Conservation (phyloP, 2,797 vertebrate genomes). For the Peromyscus melanophrys region DNA sequence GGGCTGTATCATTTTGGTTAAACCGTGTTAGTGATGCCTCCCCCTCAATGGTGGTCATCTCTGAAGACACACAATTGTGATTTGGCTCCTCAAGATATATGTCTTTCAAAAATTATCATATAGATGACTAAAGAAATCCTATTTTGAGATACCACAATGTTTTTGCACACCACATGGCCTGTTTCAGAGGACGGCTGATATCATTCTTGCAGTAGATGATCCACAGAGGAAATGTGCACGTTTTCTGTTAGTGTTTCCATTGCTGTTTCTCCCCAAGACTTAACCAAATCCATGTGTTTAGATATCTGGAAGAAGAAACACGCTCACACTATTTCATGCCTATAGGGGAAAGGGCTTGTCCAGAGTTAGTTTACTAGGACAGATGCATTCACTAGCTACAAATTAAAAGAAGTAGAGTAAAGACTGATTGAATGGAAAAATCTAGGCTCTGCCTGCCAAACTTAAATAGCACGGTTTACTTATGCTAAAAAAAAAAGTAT, state of each 20-base stretch:
- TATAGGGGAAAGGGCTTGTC: neutral
- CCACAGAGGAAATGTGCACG: slow-evolving; percentile 53
- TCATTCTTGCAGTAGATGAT: slow-evolving; percentile 59
- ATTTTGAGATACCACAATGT: slow-evolving; percentile 43
- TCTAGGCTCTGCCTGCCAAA: neutral
- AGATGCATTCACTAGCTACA: neutral
- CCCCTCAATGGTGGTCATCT: slow-evolving; percentile 35
- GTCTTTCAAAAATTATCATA: slow-evolving; percentile 28
- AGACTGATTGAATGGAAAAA: slow-evolving; percentile 45
- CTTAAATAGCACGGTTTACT: neutral
- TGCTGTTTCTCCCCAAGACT: neutral
- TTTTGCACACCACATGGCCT: slow-evolving; percentile 57
- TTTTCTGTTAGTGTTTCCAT: slow-evolving; percentile 67
- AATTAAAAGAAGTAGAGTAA: neutral
- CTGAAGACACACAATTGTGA: slow-evolving; percentile 37
- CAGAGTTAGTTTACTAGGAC: slow-evolving; percentile 59
- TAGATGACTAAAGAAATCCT: slow-evolving; percentile 67
- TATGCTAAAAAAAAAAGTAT: neutral
- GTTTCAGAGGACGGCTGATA: slow-evolving; percentile 68
- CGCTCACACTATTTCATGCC: neutral
- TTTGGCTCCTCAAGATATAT: slow-evolving; percentile 48
- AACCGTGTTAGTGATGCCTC: slow-evolving; percentile 47
- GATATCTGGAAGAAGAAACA: slow-evolving; percentile 53
- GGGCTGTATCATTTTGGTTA: slow-evolving; percentile 52
- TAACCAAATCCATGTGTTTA: slow-evolving; percentile 64